phyloP scores from a whole-genome alignment of 2,888 invertebrate genomes.

The Tridacna crocea region DNA sequence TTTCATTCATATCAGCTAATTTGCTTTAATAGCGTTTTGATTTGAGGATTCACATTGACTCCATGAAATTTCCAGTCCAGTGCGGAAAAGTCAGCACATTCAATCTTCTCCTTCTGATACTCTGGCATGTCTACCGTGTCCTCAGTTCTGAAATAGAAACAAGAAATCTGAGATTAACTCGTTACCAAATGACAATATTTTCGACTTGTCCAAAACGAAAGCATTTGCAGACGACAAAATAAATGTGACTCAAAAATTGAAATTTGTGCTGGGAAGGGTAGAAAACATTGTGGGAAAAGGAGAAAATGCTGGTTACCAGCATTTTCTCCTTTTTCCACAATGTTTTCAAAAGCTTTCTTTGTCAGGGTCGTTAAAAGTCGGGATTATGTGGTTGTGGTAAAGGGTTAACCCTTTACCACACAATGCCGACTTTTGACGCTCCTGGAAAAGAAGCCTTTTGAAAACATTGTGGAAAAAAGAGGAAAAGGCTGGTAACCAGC shows the following conservation, averaged over 20 bases:
- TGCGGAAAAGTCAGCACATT: slow-evolving; percentile 81
- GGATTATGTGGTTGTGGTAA: too few species aligned
- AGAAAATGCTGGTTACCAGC: background rate
- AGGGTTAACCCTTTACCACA: too few species aligned
- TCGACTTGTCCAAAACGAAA: too few species aligned
- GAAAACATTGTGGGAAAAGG: background rate
- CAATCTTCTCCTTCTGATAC: slow-evolving; percentile 80
- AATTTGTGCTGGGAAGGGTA: too few species aligned
- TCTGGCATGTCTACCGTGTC: slow-evolving; percentile 79
- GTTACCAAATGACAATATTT: background rate
- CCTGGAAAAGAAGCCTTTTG: too few species aligned
- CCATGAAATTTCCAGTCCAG: slow-evolving; percentile 81
- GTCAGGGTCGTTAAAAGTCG: too few species aligned
- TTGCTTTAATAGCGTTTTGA: slow-evolving; percentile 72
- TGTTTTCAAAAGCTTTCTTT: too few species aligned
- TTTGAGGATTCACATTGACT: slow-evolving; percentile 73
- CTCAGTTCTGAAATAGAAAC: slow-evolving; percentile 73
- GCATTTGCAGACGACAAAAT: too few species aligned
- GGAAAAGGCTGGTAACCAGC: too few species aligned
- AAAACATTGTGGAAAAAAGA: too few species aligned
- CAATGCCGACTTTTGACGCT: too few species aligned
- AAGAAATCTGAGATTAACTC: background rate
- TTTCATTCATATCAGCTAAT: slow-evolving; percentile 48
- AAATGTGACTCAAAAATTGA: too few species aligned
- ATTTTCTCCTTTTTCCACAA: background rate